Base-by-base conservation (phyloP, 2,888 invertebrate species). In the Catonia carolina region DNA sequence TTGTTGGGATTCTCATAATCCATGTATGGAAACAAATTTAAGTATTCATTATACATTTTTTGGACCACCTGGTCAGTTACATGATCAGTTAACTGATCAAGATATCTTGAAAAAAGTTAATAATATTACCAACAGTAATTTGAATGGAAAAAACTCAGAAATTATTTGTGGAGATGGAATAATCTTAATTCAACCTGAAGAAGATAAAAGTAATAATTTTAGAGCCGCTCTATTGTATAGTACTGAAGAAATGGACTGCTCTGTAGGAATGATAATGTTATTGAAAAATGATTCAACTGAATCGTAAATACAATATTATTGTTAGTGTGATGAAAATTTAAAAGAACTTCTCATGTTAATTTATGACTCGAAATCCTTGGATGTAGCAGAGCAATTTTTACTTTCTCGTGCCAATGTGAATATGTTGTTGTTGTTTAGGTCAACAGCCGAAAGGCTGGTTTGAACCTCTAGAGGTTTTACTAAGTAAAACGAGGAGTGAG, bases 41-140 rank as follows among this genome's bases (percentile, higher is more conserved):
- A 53, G 57, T 27, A 37, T 36, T 37, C 33, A 50, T 39, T 57
- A 57, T 14, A 57, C 53, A 1, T 57, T 53, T 22, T 48, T 47
- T 18, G 57, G 53, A 18, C 57, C 57, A 22, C 20, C 48, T 23
- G 53, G 48, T 27, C 45, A n/a, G n/a, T n/a, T n/a, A n/a, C n/a
- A 57, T 33, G 27, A 39, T 7, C 14, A 47, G 39, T 53, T 57
- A 12, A 12, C 47, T 5, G 53, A 57, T 12, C 10, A 14, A 2
- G 35, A 53, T 14, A 53, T 53, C 18, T 57, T 36, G 37, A 31
- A 53, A 10, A 57, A 57, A 20, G 35, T 45, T 17, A 17, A 33
- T 23, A n/a, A 18, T 17, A 14, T 57, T 10, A 53, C 57, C 1
- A 48, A 27, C 15, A 10, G 52, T 17, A 12, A 47, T 10, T 18